Conservation (phyloP, 2,797 vertebrate genomes). For the Microchirus variegatus region DNA sequence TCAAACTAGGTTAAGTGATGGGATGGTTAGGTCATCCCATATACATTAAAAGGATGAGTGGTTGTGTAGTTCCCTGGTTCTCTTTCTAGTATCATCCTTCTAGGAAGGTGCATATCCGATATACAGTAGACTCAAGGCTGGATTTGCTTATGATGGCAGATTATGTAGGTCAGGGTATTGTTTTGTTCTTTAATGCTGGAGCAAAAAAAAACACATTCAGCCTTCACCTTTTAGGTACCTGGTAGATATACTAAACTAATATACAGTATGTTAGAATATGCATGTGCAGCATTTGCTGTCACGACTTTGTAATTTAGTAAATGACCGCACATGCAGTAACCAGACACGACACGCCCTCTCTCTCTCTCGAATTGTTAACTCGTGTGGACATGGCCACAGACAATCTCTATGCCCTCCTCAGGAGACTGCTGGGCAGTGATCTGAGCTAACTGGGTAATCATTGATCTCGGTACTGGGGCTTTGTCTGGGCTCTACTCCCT, state of each 20-base stretch:
- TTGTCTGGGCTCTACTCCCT: constrained; percentile 76
- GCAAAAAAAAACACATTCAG: not conserved
- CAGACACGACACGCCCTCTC: constrained; percentile 69
- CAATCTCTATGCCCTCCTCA: constrained; percentile 58
- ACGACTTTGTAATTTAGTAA: constrained; percentile 53
- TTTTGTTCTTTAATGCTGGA: not conserved
- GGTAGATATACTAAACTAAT: not conserved
- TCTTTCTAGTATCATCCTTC: constrained; percentile 16
- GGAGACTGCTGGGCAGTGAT: constrained; percentile 70
- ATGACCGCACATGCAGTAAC: constrained; percentile 65
- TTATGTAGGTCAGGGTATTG: constrained; percentile 45
- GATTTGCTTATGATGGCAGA: constrained; percentile 26
- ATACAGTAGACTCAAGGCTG: constrained; percentile 3
- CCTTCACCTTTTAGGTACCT: too few relatives aligned
- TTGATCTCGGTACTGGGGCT: constrained; percentile 74
- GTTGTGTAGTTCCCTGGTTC: constrained; percentile 28
- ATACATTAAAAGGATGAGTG: constrained; percentile 51
- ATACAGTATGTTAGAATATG: not conserved
- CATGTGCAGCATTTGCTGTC: constrained; percentile 2
- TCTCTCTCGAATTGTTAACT: constrained; percentile 70
- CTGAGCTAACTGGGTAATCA: constrained; percentile 80
- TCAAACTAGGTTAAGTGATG: constrained; percentile 71
- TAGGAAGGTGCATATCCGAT: constrained; percentile 25
- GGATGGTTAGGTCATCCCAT: constrained; percentile 63
- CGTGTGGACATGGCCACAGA: constrained; percentile 65